These are phyloP conservation scores for Rhagonycha fulva DNA, from an alignment of 2,888 invertebrate genomes.

Conservation along the genomic window DNA sequence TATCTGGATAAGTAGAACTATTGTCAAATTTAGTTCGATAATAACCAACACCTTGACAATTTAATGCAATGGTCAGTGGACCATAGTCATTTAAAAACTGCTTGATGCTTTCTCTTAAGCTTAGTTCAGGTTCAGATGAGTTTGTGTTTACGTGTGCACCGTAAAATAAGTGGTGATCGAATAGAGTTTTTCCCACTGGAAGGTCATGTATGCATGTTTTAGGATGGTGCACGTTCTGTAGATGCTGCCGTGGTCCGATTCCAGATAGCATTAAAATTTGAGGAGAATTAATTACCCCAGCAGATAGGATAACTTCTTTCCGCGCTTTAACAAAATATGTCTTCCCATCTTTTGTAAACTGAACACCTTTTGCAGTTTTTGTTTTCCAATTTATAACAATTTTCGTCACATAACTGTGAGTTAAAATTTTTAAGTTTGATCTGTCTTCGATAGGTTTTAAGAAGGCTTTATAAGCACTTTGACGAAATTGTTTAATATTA, in stretches of 20 bases:
- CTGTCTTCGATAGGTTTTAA: constrained; percentile 58
- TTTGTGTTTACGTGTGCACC: neutral
- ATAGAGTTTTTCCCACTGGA: neutral
- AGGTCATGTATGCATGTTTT: neutral
- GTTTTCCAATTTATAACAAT: constrained; percentile 60
- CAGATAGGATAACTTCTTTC: constrained; percentile 74
- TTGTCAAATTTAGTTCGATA: neutral
- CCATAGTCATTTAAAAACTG: neutral
- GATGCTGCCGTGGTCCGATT: constrained; percentile 75
- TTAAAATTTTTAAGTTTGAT: constrained; percentile 62
- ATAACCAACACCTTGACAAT: neutral
- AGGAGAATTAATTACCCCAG: constrained; percentile 66
- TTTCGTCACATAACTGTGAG: constrained; percentile 59
- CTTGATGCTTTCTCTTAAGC: neutral
- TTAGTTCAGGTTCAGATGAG: neutral
- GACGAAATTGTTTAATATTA: constrained; percentile 61
- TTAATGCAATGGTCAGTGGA: neutral
- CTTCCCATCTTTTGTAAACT: constrained; percentile 56
- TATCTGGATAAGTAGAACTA: neutral
- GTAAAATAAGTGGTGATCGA: neutral
- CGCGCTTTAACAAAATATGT: constrained; percentile 58
- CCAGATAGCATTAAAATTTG: neutral
- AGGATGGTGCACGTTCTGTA: neutral
- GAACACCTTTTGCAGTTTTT: constrained; percentile 60
- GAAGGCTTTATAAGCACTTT: constrained; percentile 64